These are phyloP conservation scores for Pheosia tremula DNA, from an alignment of 2,888 invertebrate species.

Conservation along the genomic window DNA sequence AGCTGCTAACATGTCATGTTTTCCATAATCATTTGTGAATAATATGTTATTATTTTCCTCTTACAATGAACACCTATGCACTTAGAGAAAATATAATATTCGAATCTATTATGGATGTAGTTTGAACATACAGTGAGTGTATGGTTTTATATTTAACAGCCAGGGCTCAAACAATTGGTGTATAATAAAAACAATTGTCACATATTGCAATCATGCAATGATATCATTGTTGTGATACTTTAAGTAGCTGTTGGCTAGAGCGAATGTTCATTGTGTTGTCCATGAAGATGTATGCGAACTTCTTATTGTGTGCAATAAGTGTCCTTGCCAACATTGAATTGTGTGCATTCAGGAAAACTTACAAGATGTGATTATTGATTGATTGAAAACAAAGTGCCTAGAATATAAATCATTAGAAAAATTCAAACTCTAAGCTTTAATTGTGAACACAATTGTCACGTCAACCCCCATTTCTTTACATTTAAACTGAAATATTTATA, in stretches of 20 bases:
- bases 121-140: not conserved
- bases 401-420: too few species aligned
- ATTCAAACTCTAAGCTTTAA: too few species aligned
- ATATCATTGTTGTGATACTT: slow-evolving; percentile 14
- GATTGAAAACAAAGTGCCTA: too few species aligned
- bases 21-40: not conserved
- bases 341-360: not conserved
- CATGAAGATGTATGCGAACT: slow-evolving; percentile 15
- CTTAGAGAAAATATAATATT: not conserved
- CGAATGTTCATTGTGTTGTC: slow-evolving; percentile 32
- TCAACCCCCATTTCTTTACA: too few species aligned
- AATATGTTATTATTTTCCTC: too few species aligned
- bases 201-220: slow-evolving; percentile 16
- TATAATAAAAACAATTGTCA: slow-evolving; percentile 11
- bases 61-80: not conserved
- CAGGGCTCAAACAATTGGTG: slow-evolving; percentile 7
- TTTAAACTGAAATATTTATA: too few species aligned
- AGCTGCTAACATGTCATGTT: slow-evolving; percentile 19
- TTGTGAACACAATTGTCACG: too few species aligned
- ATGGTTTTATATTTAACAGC: not conserved
- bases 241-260: slow-evolving; percentile 19
- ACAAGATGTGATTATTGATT: not conserved
- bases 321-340: not conserved
- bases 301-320: slow-evolving; percentile 9
- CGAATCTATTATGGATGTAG: not conserved